Evolutionary conservation across 1,140 invertebrate genomes (phyloP), one percentile per base, ranked within the genome.

Genomic region (Trichonephila inaurata): DNA sequence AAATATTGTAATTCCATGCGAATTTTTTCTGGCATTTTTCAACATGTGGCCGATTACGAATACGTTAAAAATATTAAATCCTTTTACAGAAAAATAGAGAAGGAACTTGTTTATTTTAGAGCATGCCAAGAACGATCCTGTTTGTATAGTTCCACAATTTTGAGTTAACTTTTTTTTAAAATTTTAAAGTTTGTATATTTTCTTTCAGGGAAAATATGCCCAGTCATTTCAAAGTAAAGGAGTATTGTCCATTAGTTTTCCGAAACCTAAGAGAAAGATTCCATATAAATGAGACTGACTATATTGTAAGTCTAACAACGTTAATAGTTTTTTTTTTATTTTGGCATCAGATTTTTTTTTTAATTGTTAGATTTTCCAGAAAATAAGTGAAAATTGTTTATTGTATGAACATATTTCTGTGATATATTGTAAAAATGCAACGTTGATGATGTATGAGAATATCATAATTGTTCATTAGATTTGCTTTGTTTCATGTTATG

Each of bases 191-290:
- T 19, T 89, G 77, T 61, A 61, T 58, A 14, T 83, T 83, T 81
- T 77, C 72, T 82, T 91, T n/a, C 33, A 94, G 92, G 64, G 99
- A 99, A 96, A 99, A 99, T 95, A 99, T 99, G 98, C 99, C 99
- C 93, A 99, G 98, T 95, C 99, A 99, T 96, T 99, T 99, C 96
- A 99, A 99, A 97, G 98, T 99, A 77, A 99, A 99, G 96, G 99
- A 99, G 96, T 99, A 99, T 96, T 99, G 99, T 96, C 99, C 99
- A 18, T 97, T 99, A 95, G 99, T 99, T 93, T 99, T 99, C 96
- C 97, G 99, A 94, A 99, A 99, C 97, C 96, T 99, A 82, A 96
- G 99, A 77, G 99, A 99, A 96, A 97, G 99, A 94, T 99, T 99
- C 96, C 88, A 85, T 44, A 98, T 99, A 94, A 98, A 99, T 96